Base-by-base conservation (phyloP, 2,797 vertebrate genomes). In the Anabacerthia variegaticeps region DNA sequence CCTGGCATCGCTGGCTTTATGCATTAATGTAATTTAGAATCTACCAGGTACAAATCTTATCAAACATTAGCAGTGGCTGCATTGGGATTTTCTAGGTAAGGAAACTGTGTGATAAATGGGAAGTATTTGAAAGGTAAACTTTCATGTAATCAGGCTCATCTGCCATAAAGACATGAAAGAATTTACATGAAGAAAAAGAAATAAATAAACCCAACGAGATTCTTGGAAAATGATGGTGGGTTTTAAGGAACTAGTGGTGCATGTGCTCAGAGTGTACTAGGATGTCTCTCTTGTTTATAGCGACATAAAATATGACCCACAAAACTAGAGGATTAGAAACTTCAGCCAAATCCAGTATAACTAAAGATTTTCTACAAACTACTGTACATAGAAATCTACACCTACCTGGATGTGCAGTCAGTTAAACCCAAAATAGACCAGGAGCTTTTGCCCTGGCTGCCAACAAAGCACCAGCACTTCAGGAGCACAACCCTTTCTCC, bases 1-100 rank as follows among this genome's bases (percentile, higher is more conserved):
- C 89, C 97, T 97, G 97, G 97, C 98, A 97, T 94, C 72, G 36
- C 91, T 17, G 43, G 76, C 84, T 98, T 98, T 97, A 94, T 94
- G 96, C 95, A 97, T 98, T 98, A 98, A 98, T 98, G 93, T 95
- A 98, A 98, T 98, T 97, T 96, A 96, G 92, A 96, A 96, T 97
- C 95, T 95, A 97, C 95, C 97, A 98, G 97, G 97, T 98, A 98
- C 93, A 97, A 97, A 97, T 89, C 95, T 96, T 96, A 96, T 96
- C 96, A 96, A 96, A 80, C 68, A 76, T 77, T 94, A 63, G 48
- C 91, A 97, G 95, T 85, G 81, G 85, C 79, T 92, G 92, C 21
- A 1, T 5, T 93, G 97, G 97, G 97, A 97, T 95, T 97, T 95
- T 92, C 84, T 92, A 96, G 95, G 85, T 97, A 77, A 95, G 93